A percentile compares a stretch with the other conserved stretches of the same genome.
These are phyloP conservation scores for Ephydatia muelleri DNA, from an alignment of 37 sponge, comb jelly and placozoan species.

Conservation along the genomic window DNA sequence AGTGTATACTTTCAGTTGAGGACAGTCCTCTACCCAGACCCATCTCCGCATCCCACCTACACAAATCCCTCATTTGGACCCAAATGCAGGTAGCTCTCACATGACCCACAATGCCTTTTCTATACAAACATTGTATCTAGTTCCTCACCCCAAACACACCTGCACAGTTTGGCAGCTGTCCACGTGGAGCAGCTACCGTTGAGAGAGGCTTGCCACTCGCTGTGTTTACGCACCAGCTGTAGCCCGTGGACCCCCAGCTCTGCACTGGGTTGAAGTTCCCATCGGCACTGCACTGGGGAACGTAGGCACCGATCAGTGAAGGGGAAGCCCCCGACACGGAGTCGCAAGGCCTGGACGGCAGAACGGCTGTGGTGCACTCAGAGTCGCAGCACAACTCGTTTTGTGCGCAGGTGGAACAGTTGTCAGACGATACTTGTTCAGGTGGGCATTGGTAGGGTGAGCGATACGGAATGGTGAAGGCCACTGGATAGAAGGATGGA, in stretches of 20 bases:
- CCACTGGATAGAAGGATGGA: too few relatives aligned
- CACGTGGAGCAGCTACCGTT: not conserved
- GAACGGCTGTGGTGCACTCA: not conserved
- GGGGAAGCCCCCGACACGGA: not conserved
- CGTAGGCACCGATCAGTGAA: slow-evolving; percentile 7
- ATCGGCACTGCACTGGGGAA: slow-evolving; percentile 53
- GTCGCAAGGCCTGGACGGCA: not conserved
- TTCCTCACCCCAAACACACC: not conserved
- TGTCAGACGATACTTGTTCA: not conserved
- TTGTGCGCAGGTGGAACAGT: not conserved
- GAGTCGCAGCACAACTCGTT: not conserved
- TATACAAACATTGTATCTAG: too few relatives aligned
- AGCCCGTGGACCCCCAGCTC: slow-evolving; percentile 45
- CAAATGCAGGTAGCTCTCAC: too few relatives aligned
- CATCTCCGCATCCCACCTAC: too few relatives aligned
- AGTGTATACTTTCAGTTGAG: too few relatives aligned
- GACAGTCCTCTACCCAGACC: too few relatives aligned
- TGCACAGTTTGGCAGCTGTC: not conserved
- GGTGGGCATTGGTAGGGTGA: not conserved
- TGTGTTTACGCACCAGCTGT: slow-evolving; percentile 66
- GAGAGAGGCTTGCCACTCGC: slow-evolving; percentile 28
- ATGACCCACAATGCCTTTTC: too few relatives aligned
- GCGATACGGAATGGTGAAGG: not conserved
- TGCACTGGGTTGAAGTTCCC: slow-evolving; percentile 49
- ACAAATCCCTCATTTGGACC: too few relatives aligned